Evolutionary conservation across 2,797 vertebrate genomes (phyloP), one percentile per base, ranked within the genome.

Genomic region (Delichon dasypus): DNA sequence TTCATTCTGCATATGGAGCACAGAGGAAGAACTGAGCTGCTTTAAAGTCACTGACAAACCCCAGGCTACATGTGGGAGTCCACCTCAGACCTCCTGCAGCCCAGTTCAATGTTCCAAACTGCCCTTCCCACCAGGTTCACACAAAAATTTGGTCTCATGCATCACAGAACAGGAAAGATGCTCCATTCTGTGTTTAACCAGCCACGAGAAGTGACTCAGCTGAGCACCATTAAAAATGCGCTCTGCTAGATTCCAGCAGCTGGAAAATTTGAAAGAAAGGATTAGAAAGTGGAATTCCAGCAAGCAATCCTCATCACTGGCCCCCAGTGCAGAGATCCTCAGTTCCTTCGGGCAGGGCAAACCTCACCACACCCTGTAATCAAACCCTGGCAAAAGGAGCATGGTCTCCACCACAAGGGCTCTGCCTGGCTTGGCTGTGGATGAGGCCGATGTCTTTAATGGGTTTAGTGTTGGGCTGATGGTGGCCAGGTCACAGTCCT

Each of bases 231-330:
- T 25, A 62, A 38, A 53, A 44, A 6, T 5, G 36, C 11, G 15
- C 23, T 44, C 61, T 67, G 29, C 53, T 14, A 38, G 83, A 89
- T 19, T 16, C 20, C 36, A 45, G 40, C 22, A 57, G 55, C n/a
- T 34, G n/a, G 55, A 25, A 57, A 34, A 11, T 34, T 57, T 34
- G 55, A 12, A 36, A 82, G 67, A 90, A 78, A 16, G 19, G 38
- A 50, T 25, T 65, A 58, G 50, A 45, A 68, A 84, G 68, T 6
- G 25, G 38, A 90, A 50, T 14, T 71, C n/a, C 54, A 53, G 30
- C 0, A 7, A 68, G 54, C 44, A 70, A 20, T 5, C 27, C 26
- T 18, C 0, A 0, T 7, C 55, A 34, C n/a, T 36, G 34, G 6
- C 29, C 16, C 40, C 15, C 27, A 34, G 13, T 53, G 54, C 54